Percentiles rank a stretch among this genome's conserved stretches.
Evolutionary conservation across 1,140 invertebrate species (phyloP).

Genomic region (Drosophila pachea): DNA sequence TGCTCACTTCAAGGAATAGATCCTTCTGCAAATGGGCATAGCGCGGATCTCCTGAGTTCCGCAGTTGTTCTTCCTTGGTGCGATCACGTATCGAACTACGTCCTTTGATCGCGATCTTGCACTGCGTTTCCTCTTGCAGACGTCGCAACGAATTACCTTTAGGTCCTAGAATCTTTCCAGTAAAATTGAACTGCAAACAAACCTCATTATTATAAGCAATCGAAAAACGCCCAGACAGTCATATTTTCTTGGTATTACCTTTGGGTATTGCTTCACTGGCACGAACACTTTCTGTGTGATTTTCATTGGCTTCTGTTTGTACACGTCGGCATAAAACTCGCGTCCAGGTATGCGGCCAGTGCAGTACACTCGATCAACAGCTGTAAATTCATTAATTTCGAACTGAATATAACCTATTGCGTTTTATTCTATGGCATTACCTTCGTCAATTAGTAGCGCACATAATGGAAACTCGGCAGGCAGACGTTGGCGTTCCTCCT

Average conservation of each 20-base stretch:
- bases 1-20: conserved; percentile 92
- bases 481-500: conserved; percentile 65
- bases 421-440: conserved; percentile 27
- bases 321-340: conserved; percentile 74
- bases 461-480: conserved; percentile 64
- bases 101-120: conserved; percentile 94
- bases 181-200: conserved; percentile 90
- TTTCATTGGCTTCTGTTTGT: conserved; percentile 86
- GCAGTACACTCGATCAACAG: conserved; percentile 67
- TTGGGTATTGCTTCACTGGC: conserved; percentile 89
- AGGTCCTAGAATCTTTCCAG: conserved; percentile 94
- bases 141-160: conserved; percentile 93
- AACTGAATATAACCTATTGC: background rate
- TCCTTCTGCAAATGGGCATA: conserved; percentile 93
- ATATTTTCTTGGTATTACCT: conserved; percentile 80
- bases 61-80: conserved; percentile 91
- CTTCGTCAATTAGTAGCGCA: conserved; percentile 64
- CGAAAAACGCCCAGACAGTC: background rate
- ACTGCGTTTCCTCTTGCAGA: conserved; percentile 93
- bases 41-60: conserved; percentile 90
- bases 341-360: conserved; percentile 73
- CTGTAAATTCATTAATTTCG: conserved; percentile 15
- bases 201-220: no score
- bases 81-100: conserved; percentile 93
- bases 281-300: conserved; percentile 89